phyloP scores from a whole-genome alignment of 2,888 invertebrate genomes.

The Zaprionus lineosus region DNA sequence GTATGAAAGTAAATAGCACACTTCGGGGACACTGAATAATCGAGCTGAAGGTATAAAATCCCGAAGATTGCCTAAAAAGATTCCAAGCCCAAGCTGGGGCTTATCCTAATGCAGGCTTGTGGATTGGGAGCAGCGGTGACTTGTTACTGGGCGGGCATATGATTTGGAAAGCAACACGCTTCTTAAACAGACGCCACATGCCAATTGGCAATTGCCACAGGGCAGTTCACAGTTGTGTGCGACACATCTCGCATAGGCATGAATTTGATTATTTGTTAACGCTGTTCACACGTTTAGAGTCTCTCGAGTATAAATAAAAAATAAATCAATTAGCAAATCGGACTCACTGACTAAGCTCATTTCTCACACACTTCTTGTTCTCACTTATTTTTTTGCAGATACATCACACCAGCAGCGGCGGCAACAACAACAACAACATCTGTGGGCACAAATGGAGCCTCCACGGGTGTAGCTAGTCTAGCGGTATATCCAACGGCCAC shows the following conservation, averaged over 20 bases:
- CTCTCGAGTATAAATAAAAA: slow-evolving; percentile 61
- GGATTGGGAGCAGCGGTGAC: background rate
- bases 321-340: slow-evolving; percentile 63
- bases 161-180: slow-evolving; percentile 7
- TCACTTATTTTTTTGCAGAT: no score
- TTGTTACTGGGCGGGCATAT: slow-evolving; percentile 43
- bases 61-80: background rate
- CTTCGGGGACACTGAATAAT: slow-evolving; percentile 35
- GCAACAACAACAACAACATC: slow-evolving; percentile 65
- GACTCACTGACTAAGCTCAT: slow-evolving; percentile 52
- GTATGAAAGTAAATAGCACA: slow-evolving; percentile 37
- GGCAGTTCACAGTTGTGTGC: slow-evolving; percentile 65
- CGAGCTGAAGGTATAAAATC: slow-evolving; percentile 25
- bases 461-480: slow-evolving; percentile 70
- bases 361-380: no score
- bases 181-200: slow-evolving; percentile 25
- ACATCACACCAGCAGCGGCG: slow-evolving; percentile 81
- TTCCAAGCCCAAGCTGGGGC: background rate
- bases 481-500: slow-evolving; percentile 77
- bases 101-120: slow-evolving; percentile 10
- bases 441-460: slow-evolving; percentile 23
- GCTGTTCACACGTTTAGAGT: slow-evolving; percentile 65
- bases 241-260: slow-evolving; percentile 36
- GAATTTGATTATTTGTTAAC: slow-evolving; percentile 44
- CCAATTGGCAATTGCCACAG: slow-evolving; percentile 5